Evolutionary conservation across 2,888 invertebrate species (phyloP).

Genomic region (Plebejus melissa): DNA sequence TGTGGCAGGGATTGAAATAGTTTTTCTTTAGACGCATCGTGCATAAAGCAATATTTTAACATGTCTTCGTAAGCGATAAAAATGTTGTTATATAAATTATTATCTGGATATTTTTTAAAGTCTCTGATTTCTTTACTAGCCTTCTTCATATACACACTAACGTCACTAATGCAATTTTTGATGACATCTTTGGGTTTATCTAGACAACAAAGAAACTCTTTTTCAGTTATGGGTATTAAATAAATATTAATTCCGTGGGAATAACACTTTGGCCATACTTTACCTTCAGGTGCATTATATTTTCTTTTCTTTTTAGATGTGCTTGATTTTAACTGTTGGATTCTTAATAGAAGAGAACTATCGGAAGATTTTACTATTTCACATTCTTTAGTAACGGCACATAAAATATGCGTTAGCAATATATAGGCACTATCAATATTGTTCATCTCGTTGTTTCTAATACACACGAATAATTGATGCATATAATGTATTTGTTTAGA

Average conservation of each 20-base stretch:
- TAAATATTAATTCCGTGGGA: not conserved
- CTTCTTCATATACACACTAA: conserved; percentile 19
- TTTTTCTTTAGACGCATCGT: not conserved
- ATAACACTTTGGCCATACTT: not conserved
- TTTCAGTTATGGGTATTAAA: not conserved
- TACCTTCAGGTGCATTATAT: not conserved
- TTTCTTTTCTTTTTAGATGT: not conserved
- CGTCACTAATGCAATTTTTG: not conserved
- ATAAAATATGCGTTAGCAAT: not conserved
- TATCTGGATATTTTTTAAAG: conserved; percentile 17
- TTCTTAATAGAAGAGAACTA: not conserved
- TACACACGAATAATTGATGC: not conserved
- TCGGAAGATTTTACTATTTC: not conserved
- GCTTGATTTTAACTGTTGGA: not conserved
- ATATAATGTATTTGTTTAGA: not conserved
- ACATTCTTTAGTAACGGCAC: not conserved
- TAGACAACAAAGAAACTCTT: not conserved
- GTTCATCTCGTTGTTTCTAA: not conserved
- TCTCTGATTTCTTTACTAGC: conserved; percentile 4
- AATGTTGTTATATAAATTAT: conserved; percentile 20
- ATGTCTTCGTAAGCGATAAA: conserved; percentile 26
- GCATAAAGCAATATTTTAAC: conserved; percentile 9
- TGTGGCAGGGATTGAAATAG: conserved; percentile 10
- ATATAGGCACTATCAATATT: not conserved
- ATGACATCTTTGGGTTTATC: not conserved